These are phyloP conservation scores for Xylophagus ater DNA, from an alignment of 2,888 invertebrate species.

Conservation along the genomic window DNA sequence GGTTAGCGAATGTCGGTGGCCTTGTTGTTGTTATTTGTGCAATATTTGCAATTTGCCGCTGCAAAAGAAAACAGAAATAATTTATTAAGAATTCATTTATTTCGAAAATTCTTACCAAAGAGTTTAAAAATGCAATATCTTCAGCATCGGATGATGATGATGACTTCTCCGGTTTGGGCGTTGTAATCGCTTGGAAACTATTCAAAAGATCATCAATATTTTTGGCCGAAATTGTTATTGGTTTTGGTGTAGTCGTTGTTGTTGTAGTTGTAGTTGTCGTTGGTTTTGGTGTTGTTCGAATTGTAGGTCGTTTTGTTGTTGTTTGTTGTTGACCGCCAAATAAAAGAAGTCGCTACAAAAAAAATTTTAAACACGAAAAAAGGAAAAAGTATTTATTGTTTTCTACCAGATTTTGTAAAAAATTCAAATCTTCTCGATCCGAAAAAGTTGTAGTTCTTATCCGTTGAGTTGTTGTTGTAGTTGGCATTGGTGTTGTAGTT, in stretches of 20 bases:
- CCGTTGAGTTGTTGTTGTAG: constrained; percentile 33
- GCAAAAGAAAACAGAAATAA: constrained; percentile 10
- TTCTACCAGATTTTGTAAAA: constrained; percentile 22
- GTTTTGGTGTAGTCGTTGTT: constrained; percentile 26
- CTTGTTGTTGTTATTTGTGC: constrained; percentile 19
- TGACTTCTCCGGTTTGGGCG: constrained; percentile 38
- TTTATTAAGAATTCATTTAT: neutral
- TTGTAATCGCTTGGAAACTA: constrained; percentile 14
- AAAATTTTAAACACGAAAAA: neutral
- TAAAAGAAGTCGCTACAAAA: constrained; percentile 17
- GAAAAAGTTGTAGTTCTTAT: constrained; percentile 36
- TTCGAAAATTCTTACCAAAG: constrained; percentile 42
- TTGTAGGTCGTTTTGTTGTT: constrained; percentile 9
- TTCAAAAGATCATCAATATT: constrained; percentile 24
- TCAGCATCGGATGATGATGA: constrained; percentile 45
- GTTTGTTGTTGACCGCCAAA: constrained; percentile 13
- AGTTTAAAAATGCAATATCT: constrained; percentile 49
- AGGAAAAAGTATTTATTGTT: neutral
- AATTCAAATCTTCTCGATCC: constrained; percentile 46
- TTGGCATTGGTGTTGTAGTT: constrained; percentile 22
- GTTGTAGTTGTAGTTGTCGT: constrained; percentile 25
- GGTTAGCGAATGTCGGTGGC: constrained; percentile 39
- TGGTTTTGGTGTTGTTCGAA: constrained; percentile 21
- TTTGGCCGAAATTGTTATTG: constrained; percentile 28
- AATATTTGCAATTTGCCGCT: constrained; percentile 24